Base-by-base conservation (phyloP, 2,888 invertebrate genomes). In the Gymnoscelis rufifasciata region DNA sequence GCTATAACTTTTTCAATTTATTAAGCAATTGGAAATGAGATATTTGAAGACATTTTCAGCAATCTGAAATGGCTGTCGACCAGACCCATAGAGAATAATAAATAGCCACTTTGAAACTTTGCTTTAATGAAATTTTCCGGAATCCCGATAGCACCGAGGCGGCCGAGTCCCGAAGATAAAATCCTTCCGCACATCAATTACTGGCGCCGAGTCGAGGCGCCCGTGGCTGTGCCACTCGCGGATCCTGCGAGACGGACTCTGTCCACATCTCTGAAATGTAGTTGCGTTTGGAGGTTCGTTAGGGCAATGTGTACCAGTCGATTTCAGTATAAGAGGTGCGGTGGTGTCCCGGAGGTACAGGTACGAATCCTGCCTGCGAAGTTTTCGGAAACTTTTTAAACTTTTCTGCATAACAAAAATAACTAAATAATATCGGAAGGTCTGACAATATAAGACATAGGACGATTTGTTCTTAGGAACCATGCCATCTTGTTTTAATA, bases 181-280 rank as follows among this genome's bases (percentile, higher is more conserved):
- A 57, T 49, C 54, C 57, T 54, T 57, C 52, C 57, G 48, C 54
- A 43, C 56, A 58, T 61, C 61, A 62, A 65, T 66, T 57, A 57
- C 57, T 43, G 37, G 46, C 50, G 46, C 35, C 47, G 23, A 43
- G 42, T 29, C 29, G 11, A 15, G 12, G 2, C 11, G 26, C 4
- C 28, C 24, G 15, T 35, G 36, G 26, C 39, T 36, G 26, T 19
- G 35, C 38, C 35, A 38, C 42, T 39, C 19, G 3, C 14, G 13
- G 8, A 5, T 8, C 1, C 31, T 15, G 2, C 31, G 31, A 33
- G 13, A 28, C 10, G 2, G 19, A 19, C n/a, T n/a, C n/a, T n/a
- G n/a, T n/a, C n/a, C n/a, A n/a, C n/a, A n/a, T n/a, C n/a, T n/a
- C n/a, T n/a, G n/a, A n/a, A n/a, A n/a, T n/a, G n/a, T n/a, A n/a